Base-by-base conservation (phyloP, 1,140 invertebrate species). In the Drosophila trapezifrons region DNA sequence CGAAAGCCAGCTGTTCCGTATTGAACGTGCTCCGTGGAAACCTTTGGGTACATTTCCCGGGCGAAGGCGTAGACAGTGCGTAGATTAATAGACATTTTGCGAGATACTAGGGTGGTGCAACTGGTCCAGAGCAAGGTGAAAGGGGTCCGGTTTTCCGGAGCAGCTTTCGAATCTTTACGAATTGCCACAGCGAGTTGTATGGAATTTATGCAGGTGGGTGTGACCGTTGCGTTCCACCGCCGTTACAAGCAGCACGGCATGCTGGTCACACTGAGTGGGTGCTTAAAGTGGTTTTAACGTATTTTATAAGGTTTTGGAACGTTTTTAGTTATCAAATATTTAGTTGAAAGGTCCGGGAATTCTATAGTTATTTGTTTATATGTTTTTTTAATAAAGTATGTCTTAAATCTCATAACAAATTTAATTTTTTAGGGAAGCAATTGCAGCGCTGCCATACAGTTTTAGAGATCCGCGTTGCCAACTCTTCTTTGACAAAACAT, bases 1-100 rank as follows among this genome's bases (percentile, higher is more conserved):
- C 95, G 93, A 91, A 95, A 95, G 81, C 95, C 95, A 75, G 95
- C 95, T 64, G 95, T 95, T 78, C 95, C 95, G 92, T 95, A 95
- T 90, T 95, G 93, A 73, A 95, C 94, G 79, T 93, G 93, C 74
- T 93, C 91, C 81, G 94, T 94, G 37, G 92, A 93, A 15, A 79
- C 94, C 92, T 95, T 95, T n/a, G 95, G 95, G 91, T 95, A 94
- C 94, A 95, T 95, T 94, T 95, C 95, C 92, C 94, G 93, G 51
- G 95, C 95, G 92, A 95, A 95, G 87, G 95, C 95, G 93, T 95
- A 95, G 67, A 95, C 89, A 42, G 91, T 92, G 62, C 91, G 72
- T 35, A 92, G 62, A 67, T 92, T 92, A 37, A 92, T 90, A 20
- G 91, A 92, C 91, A 92, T 90, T 52, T 79, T 81, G 43, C 45